phyloP scores from a whole-genome alignment of 1,140 invertebrate species.

The Sycophaga agraensis region DNA sequence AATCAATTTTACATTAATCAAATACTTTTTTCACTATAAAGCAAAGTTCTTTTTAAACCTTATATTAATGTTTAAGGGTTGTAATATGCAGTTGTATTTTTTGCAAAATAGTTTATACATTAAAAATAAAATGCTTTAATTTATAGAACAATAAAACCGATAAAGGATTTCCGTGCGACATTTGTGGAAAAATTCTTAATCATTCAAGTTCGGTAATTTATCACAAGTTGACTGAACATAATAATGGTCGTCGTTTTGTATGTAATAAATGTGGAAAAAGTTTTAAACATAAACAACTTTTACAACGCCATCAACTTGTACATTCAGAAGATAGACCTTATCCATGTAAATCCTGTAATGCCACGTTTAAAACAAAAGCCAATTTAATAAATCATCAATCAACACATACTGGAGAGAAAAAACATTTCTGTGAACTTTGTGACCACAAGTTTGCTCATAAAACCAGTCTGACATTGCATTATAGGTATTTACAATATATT shows the following conservation, averaged over 20 bases:
- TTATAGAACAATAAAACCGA: conserved; percentile 36
- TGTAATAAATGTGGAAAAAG: conserved; percentile 71
- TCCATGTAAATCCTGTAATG: conserved; percentile 63
- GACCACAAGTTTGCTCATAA: conserved; percentile 74
- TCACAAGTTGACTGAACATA: conserved; percentile 72
- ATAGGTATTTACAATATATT: conserved; percentile 48
- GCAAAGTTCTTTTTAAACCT: too few relatives aligned
- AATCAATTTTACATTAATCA: too few relatives aligned
- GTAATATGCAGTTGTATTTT: too few relatives aligned
- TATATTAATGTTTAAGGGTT: too few relatives aligned
- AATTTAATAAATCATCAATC: conserved; percentile 70
- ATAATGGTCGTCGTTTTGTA: conserved; percentile 64
- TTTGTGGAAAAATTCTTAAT: conserved; percentile 69
- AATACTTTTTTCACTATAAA: too few relatives aligned
- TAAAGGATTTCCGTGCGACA: conserved; percentile 64
- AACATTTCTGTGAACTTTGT: conserved; percentile 74
- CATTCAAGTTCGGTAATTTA: conserved; percentile 69
- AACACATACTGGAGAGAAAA: conserved; percentile 71
- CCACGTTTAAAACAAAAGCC: conserved; percentile 71
- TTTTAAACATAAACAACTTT: conserved; percentile 71
- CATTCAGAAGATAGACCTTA: conserved; percentile 68
- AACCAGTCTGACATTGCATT: conserved; percentile 70
- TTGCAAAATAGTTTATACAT: too few relatives aligned
- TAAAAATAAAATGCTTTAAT: too few relatives aligned
- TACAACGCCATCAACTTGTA: conserved; percentile 70